Percentiles rank a stretch among this genome's conserved stretches.
Evolutionary conservation across 30 jellyfish, hydroid and myxozoan species (phyloP).

Genomic region (Aurelia sp.): DNA sequence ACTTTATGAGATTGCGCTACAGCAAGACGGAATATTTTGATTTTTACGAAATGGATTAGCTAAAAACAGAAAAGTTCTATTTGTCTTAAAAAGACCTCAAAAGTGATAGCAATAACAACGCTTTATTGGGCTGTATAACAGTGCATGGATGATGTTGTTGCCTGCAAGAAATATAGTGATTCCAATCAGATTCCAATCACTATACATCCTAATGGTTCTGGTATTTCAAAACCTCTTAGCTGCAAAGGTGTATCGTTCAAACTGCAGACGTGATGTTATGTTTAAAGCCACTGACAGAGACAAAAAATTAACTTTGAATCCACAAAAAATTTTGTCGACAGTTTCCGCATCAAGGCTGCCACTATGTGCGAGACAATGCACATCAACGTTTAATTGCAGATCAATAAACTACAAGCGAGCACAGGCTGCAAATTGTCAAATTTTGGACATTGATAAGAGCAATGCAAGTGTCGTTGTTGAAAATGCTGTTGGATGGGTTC

Average conservation of each 20-base stretch:
- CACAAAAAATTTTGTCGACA: conserved; percentile 4
- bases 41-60: too few relatives aligned
- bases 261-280: conserved; percentile 41
- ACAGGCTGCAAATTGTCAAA: conserved; percentile 24
- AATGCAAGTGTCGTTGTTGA: not conserved
- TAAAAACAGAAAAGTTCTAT: too few relatives aligned
- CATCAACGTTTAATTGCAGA: not conserved
- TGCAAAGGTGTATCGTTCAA: conserved; percentile 23
- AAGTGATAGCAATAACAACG: too few relatives aligned
- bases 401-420: conserved; percentile 30
- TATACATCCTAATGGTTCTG: too few relatives aligned
- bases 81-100: too few relatives aligned
- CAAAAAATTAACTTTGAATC: conserved; percentile 4
- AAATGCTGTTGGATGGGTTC: conserved; percentile 42
- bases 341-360: not conserved
- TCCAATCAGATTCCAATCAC: too few relatives aligned
- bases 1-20: too few relatives aligned
- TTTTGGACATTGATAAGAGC: not conserved
- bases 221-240: too few relatives aligned
- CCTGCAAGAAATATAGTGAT: too few relatives aligned
- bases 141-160: too few relatives aligned
- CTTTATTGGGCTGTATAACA: too few relatives aligned
- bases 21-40: too few relatives aligned
- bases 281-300: conserved; percentile 40
- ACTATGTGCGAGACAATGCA: conserved; percentile 43